A percentile compares a stretch with the other conserved stretches of the same genome.
Evolutionary conservation across 64 coral and sea anemone species (phyloP).

Genomic region (Stylophora pistillata): DNA sequence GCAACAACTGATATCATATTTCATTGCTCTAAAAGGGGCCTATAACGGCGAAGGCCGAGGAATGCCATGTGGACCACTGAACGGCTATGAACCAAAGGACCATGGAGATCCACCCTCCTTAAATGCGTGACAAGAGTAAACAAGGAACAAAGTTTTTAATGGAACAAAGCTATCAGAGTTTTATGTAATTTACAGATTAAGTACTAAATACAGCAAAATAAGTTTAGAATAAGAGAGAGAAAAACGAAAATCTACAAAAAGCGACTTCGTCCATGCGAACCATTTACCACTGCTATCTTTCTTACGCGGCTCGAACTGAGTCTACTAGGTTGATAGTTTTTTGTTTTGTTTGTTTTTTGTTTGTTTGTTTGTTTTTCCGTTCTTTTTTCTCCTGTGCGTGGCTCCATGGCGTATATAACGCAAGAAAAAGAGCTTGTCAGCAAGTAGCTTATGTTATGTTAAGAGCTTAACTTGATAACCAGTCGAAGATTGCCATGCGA

Average conservation of each 20-base stretch:
- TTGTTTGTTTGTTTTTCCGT: too few species aligned
- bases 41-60: constrained; percentile 43
- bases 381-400: too few species aligned
- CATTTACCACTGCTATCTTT: neutral
- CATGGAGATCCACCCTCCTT: constrained; percentile 55
- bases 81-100: constrained; percentile 46
- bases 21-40: neutral
- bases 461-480: neutral
- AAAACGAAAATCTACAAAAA: neutral
- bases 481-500: neutral
- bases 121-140: constrained; percentile 49
- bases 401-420: too few species aligned
- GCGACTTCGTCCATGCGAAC: neutral
- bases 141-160: constrained; percentile 26
- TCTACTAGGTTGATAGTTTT: neutral
- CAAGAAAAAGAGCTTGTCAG: neutral
- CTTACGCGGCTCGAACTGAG: neutral
- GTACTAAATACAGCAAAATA: constrained; percentile 49
- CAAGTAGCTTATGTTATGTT: neutral
- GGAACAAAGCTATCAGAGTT: constrained; percentile 47
- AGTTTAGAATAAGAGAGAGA: constrained; percentile 10
- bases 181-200: constrained; percentile 57
- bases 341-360: too few species aligned
- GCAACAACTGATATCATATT: neutral
- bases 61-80: constrained; percentile 42